Percentiles rank a stretch among this genome's conserved stretches.
Evolutionary conservation across 1,140 invertebrate species (phyloP).

Genomic region (Anthonomus grandis): DNA sequence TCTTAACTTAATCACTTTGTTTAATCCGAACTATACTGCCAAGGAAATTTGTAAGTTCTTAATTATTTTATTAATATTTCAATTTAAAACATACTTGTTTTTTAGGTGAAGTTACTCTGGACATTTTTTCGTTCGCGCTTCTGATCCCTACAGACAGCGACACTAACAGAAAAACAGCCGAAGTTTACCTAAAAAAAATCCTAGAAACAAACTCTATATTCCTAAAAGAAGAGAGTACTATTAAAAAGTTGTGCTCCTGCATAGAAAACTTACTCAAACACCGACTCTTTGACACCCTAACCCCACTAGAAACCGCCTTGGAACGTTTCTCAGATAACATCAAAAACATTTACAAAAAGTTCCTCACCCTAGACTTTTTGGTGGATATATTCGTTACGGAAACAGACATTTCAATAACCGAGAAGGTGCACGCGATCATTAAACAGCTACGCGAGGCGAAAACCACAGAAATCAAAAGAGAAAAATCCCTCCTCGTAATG

Average conservation of each 20-base stretch:
- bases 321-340: constrained; percentile 3
- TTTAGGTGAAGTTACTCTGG: constrained; percentile 11
- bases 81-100: constrained; percentile 6
- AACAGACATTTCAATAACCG: neutral
- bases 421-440: constrained; percentile 8
- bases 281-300: constrained; percentile 14
- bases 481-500: no score
- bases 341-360: constrained; percentile 8
- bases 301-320: neutral
- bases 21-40: neutral
- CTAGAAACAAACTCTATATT: neutral
- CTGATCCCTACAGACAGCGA: neutral
- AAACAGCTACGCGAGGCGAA: constrained; percentile 3
- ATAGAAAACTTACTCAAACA: constrained; percentile 21
- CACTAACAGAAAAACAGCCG: neutral
- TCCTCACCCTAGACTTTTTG: constrained; percentile 4
- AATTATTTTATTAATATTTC: neutral
- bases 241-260: constrained; percentile 23
- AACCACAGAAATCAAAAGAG: constrained; percentile 11
- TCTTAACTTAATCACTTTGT: constrained; percentile 12
- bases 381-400: constrained; percentile 10
- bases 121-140: constrained; percentile 3
- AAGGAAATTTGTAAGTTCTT: constrained; percentile 18
- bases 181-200: neutral
- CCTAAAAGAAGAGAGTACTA: neutral